phyloP scores from a whole-genome alignment of 2,888 invertebrate genomes.

The Acleris holmiana region DNA sequence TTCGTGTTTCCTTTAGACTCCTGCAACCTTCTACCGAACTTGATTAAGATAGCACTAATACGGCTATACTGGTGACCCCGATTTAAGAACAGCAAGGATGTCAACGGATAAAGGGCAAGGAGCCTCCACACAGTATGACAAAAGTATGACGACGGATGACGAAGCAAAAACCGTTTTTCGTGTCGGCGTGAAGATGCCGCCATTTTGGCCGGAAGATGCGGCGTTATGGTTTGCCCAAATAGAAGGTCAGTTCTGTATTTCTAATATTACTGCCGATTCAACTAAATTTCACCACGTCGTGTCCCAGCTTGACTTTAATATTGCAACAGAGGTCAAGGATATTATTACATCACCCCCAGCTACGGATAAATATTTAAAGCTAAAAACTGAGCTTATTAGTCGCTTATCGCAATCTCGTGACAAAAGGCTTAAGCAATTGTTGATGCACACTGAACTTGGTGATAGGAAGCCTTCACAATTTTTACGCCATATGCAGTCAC shows the following conservation, averaged over 20 bases:
- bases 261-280: constrained; percentile 38
- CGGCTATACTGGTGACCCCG: background rate
- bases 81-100: background rate
- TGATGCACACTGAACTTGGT: no score
- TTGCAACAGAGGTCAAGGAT: constrained; percentile 41
- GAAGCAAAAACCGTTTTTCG: background rate
- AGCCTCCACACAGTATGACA: background rate
- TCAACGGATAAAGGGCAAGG: background rate
- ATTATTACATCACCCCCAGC: constrained; percentile 41
- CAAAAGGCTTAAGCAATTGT: no score
- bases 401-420: no score
- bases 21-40: no score
- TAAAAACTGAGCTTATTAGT: no score
- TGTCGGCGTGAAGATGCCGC: constrained; percentile 26
- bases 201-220: constrained; percentile 45
- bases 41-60: background rate
- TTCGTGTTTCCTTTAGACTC: no score
- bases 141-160: background rate
- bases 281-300: constrained; percentile 43
- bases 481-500: no score
- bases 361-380: constrained; percentile 28
- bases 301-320: constrained; percentile 38
- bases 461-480: no score
- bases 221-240: constrained; percentile 44
- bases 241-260: constrained; percentile 43